These are phyloP conservation scores for Drosophila nebulosa DNA, from an alignment of 1,140 invertebrate genomes.

Conservation along the genomic window DNA sequence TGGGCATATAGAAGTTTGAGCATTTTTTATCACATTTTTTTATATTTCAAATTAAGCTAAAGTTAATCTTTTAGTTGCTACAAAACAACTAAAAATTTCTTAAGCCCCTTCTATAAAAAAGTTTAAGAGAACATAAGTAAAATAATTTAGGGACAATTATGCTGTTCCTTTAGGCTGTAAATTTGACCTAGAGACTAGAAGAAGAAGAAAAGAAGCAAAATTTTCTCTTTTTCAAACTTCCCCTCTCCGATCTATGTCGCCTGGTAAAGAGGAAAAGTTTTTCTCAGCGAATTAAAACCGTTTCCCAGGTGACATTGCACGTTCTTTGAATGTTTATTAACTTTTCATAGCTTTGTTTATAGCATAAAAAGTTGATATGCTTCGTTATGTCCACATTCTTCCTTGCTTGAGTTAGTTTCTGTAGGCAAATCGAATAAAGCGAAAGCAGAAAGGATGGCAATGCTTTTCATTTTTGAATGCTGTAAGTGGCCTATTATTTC, in stretches of 20 bases:
- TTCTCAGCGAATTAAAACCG: slow-evolving; percentile 14
- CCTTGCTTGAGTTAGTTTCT: not conserved
- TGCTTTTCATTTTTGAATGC: slow-evolving; percentile 5
- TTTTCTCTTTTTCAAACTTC: slow-evolving; percentile 24
- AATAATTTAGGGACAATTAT: slow-evolving; percentile 36
- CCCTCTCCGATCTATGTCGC: not conserved
- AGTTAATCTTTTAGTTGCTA: not conserved
- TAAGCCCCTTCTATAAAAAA: not conserved
- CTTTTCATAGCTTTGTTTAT: slow-evolving; percentile 61
- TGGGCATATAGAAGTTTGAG: too few relatives aligned
- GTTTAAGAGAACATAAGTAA: slow-evolving; percentile 7
- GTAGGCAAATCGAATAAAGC: slow-evolving; percentile 11
- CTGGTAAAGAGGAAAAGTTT: slow-evolving; percentile 9
- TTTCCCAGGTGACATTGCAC: slow-evolving; percentile 51
- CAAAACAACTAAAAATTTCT: not conserved
- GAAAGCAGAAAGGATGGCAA: not conserved
- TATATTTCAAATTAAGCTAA: not conserved
- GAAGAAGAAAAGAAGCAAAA: slow-evolving; percentile 13
- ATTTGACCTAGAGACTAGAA: not conserved
- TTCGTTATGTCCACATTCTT: not conserved
- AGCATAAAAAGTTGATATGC: slow-evolving; percentile 61
- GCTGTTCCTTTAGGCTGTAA: slow-evolving; percentile 4
- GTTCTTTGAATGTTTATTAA: slow-evolving; percentile 59
- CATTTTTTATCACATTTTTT: too few relatives aligned
- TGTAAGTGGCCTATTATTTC: not conserved